phyloP scores from a whole-genome alignment of 2,797 vertebrate genomes.

The Cyclopterus lumpus region DNA sequence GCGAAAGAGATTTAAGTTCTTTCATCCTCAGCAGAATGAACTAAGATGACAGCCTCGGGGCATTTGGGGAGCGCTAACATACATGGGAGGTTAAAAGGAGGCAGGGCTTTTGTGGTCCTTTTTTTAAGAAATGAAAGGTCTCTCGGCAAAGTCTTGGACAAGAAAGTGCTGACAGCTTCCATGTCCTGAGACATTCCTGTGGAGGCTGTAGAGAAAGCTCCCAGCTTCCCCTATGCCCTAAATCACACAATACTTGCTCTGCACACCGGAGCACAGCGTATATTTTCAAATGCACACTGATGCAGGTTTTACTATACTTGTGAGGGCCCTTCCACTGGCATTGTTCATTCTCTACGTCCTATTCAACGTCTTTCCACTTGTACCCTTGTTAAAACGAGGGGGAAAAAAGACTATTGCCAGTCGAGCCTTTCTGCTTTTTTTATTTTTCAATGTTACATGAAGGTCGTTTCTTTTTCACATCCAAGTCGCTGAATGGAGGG shows the following conservation, averaged over 20 bases:
- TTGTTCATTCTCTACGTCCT: not conserved
- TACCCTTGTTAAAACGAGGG: too few relatives aligned
- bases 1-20: slow-evolving; percentile 66
- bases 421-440: too few relatives aligned
- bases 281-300: not conserved
- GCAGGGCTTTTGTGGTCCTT: slow-evolving; percentile 49
- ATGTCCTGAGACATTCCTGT: slow-evolving; percentile 41
- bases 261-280: slow-evolving; percentile 6
- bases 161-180: slow-evolving; percentile 60
- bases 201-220: slow-evolving; percentile 8
- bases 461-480: not conserved
- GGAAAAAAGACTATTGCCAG: not conserved
- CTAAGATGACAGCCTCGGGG: slow-evolving; percentile 71
- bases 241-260: slow-evolving; percentile 2
- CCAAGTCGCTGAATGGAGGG: not conserved
- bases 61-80: slow-evolving; percentile 54
- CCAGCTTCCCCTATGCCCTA: slow-evolving; percentile 2
- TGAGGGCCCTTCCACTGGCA: not conserved
- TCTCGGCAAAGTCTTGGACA: slow-evolving; percentile 37
- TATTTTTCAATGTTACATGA: too few relatives aligned
- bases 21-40: slow-evolving; percentile 75
- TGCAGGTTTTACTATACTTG: not conserved
- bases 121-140: slow-evolving; percentile 47
- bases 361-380: not conserved
- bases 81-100: slow-evolving; percentile 57